Conservation (phyloP, 2,797 vertebrate species). For the Artibeus lituratus region DNA sequence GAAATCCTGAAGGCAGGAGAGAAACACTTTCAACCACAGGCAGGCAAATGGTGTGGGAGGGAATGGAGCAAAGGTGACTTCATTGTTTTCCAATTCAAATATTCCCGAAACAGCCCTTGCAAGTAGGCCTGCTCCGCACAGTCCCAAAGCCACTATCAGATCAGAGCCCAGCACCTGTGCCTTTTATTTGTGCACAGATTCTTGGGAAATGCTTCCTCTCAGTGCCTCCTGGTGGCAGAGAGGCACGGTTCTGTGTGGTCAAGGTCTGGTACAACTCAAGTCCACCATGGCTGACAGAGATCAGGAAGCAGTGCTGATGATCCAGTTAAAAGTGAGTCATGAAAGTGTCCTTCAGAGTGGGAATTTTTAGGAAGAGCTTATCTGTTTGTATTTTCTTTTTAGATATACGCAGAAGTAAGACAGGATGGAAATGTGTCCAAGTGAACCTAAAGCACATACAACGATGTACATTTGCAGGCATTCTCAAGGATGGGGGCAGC, state of each 20-base stretch:
- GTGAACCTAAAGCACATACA: neutral
- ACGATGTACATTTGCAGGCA: neutral
- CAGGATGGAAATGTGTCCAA: neutral
- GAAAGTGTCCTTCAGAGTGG: neutral
- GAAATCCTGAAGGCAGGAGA: neutral
- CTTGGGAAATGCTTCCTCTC: neutral
- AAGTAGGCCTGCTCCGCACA: neutral
- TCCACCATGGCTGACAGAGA: neutral
- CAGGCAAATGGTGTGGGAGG: neutral
- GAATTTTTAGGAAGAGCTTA: neutral
- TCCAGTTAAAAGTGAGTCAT: neutral
- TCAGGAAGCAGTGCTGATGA: neutral
- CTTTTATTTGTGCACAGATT: neutral
- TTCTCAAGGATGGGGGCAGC: neutral
- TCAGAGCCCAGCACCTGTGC: neutral
- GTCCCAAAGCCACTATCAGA: neutral
- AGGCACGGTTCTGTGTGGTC: neutral
- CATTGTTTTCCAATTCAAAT: neutral
- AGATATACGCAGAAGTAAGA: neutral
- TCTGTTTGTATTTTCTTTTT: neutral
- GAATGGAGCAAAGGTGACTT: neutral
- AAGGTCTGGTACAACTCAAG: neutral
- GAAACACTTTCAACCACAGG: neutral
- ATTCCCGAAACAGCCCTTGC: neutral
- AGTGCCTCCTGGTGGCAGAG: neutral